Evolutionary conservation across 2,888 invertebrate genomes (phyloP), one percentile per base, ranked within the genome.

Genomic region (Drosophila anceps): DNA sequence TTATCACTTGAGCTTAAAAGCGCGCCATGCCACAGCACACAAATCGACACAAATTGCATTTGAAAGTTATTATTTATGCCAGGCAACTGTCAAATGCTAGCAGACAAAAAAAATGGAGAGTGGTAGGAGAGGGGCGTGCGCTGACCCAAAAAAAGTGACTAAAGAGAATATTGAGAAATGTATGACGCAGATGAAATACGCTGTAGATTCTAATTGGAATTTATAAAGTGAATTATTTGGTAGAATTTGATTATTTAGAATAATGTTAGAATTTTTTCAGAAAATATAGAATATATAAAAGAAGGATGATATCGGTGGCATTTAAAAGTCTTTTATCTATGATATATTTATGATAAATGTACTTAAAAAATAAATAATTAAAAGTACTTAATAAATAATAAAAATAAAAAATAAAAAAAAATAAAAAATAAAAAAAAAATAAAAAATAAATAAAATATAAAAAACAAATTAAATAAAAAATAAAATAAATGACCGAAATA

Each of bases 21-120:
- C 69, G 58, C 69, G 62, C 53, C n/a, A 50, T 50, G 48, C 65
- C 74, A 60, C 44, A 62, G 65, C n/a, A 79, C 72, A 76, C 78
- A 76, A 80, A 78, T 84, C 82, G 89, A 84, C 84, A 81, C 84
- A 88, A 86, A 84, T 88, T 86, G 89, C 84, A 86, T 84, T 84
- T 71, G 69, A 81, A 84, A 86, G 81, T 88, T 88, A 86, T 88
- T 85, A 88, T 85, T 88, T 86, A 88, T 88, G 86, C 78, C 72
- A 37, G 62, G 63, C 57, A 74, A 74, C 79, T 78, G 80, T 75
- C 76, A 76, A 76, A 76, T 27, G 55, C 46, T 27, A 61, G 39
- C 58, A 29, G 63, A 60, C 59, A 61, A 35, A 41, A 55, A 63
- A 70, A 13, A 41, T 6, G 24, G 13, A 9, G 50, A 63, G 35